A percentile compares a stretch with the other conserved stretches of the same genome.
These are phyloP conservation scores for Boulengeromyrus knoepffleri DNA, from an alignment of 2,113 vertebrate species.

Conservation along the genomic window DNA sequence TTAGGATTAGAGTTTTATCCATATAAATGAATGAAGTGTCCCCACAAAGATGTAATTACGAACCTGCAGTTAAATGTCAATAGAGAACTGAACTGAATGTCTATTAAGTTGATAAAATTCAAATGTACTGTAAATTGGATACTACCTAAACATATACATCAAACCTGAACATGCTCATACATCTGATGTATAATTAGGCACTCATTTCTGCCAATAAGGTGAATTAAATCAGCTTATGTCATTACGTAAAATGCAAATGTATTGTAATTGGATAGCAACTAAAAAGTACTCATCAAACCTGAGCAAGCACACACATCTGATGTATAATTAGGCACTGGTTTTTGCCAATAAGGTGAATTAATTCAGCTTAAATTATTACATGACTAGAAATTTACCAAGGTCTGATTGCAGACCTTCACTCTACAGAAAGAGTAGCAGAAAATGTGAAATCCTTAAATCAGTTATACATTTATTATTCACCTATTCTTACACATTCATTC, in stretches of 20 bases:
- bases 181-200: background rate
- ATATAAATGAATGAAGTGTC: too few species aligned
- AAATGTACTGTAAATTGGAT: conserved; percentile 2
- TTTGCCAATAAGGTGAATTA: background rate
- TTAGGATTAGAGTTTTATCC: too few species aligned
- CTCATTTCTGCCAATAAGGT: background rate
- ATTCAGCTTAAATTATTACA: background rate
- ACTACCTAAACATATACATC: background rate
- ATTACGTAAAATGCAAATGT: background rate
- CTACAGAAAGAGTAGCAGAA: background rate
- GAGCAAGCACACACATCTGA: background rate
- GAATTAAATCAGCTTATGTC: background rate
- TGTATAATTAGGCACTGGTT: background rate
- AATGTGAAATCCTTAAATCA: background rate
- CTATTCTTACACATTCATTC: background rate
- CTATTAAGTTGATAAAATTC: background rate
- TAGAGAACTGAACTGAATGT: background rate
- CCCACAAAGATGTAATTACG: too few species aligned
- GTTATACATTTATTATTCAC: background rate
- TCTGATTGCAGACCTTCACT: background rate
- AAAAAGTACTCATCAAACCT: background rate
- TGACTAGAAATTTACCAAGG: background rate
- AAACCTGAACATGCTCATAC: background rate
- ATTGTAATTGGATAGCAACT: background rate
- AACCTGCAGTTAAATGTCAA: background rate